Evolutionary conservation across 2,113 vertebrate genomes (phyloP).

Genomic region (Cheilinus undulatus): DNA sequence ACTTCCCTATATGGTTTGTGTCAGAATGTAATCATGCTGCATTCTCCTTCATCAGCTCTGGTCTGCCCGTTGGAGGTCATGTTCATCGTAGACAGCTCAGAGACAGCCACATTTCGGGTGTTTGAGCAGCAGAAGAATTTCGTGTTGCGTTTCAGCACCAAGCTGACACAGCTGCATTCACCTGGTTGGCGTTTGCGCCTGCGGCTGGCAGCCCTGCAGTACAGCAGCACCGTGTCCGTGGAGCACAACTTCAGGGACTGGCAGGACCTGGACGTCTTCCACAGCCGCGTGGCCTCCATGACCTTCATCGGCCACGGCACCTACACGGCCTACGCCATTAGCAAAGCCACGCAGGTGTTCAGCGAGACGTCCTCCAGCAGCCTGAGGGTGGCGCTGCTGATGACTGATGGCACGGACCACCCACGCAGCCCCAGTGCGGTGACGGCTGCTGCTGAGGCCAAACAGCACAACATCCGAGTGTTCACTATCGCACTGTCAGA

Average conservation of each 20-base stretch:
- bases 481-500: slow-evolving; percentile 85
- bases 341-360: slow-evolving; percentile 89
- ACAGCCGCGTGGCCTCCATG: slow-evolving; percentile 83
- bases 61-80: slow-evolving; percentile 87
- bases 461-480: slow-evolving; percentile 85
- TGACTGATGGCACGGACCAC: slow-evolving; percentile 90
- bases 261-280: slow-evolving; percentile 87
- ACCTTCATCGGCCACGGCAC: slow-evolving; percentile 88
- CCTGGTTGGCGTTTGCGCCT: slow-evolving; percentile 77
- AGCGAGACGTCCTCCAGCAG: slow-evolving; percentile 80
- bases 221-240: slow-evolving; percentile 88
- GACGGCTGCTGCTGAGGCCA: slow-evolving; percentile 82
- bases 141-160: slow-evolving; percentile 81
- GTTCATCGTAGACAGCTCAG: slow-evolving; percentile 92
- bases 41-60: slow-evolving; percentile 68
- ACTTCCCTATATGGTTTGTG: no score
- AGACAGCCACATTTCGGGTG: slow-evolving; percentile 84
- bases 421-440: slow-evolving; percentile 87
- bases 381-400: slow-evolving; percentile 85
- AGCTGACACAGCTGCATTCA: slow-evolving; percentile 78
- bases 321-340: slow-evolving; percentile 88
- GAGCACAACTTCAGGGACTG: slow-evolving; percentile 89
- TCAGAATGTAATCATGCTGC: background rate
- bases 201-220: slow-evolving; percentile 88
- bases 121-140: slow-evolving; percentile 89